Conservation (phyloP, 2,888 invertebrate species). For the Papilio gigon region DNA sequence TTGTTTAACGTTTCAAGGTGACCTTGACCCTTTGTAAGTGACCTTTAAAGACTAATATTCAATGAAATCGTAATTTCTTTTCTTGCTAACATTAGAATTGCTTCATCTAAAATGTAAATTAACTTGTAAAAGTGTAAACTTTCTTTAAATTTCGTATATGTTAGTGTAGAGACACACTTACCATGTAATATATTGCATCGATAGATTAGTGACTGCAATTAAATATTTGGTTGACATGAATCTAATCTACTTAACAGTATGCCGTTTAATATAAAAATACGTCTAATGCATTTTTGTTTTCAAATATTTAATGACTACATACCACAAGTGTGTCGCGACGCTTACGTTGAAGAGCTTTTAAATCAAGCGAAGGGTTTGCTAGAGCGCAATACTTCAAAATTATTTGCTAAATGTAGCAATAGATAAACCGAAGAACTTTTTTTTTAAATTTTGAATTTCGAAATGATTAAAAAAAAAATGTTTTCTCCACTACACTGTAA, state of each 20-base stretch:
- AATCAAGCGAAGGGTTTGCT: conserved; percentile 12
- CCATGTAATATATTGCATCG: not conserved
- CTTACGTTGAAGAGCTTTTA: not conserved
- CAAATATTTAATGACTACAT: not conserved
- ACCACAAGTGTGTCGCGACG: not conserved
- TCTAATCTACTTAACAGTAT: not conserved
- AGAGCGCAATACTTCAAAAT: not conserved
- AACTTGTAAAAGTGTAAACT: conserved; percentile 7
- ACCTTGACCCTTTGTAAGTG: not conserved
- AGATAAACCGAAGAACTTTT: not conserved
- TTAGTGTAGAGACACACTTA: conserved; percentile 7
- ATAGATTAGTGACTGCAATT: not conserved
- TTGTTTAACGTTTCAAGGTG: not conserved
- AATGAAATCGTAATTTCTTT: not conserved
- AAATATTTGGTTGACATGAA: not conserved
- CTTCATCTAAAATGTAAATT: not conserved
- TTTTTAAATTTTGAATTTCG: not conserved
- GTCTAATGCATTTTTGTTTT: not conserved
- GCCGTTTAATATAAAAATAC: not conserved
- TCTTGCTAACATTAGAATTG: not conserved
- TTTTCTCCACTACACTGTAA: not conserved
- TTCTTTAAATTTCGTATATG: not conserved
- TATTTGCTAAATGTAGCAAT: not conserved
- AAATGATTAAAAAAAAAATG: not conserved
- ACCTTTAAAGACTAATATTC: not conserved